These are phyloP conservation scores for Boloria selene DNA, from an alignment of 2,888 invertebrate species.

Conservation along the genomic window DNA sequence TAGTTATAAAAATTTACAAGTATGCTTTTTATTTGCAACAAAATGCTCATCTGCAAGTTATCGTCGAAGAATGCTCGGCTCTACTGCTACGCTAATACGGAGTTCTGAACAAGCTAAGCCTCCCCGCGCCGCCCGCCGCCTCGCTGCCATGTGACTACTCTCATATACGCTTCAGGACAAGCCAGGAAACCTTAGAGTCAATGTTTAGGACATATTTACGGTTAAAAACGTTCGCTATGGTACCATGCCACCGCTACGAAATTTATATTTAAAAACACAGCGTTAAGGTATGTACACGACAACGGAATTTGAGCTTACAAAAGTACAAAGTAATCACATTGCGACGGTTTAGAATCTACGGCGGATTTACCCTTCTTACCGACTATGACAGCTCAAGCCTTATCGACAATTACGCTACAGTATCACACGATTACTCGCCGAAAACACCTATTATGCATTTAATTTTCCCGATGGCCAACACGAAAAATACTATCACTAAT, in stretches of 20 bases:
- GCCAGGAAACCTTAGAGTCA: not conserved
- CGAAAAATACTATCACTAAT: slow-evolving; percentile 68
- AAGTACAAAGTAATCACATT: slow-evolving; percentile 80
- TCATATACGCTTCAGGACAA: slow-evolving; percentile 4
- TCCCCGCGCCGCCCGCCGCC: not conserved
- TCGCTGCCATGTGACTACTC: slow-evolving; percentile 46
- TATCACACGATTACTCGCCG: slow-evolving; percentile 77
- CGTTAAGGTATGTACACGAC: slow-evolving; percentile 76
- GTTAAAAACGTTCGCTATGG: not conserved
- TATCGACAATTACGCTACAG: slow-evolving; percentile 74
- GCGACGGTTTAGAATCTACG: slow-evolving; percentile 76
- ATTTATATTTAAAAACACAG: slow-evolving; percentile 56
- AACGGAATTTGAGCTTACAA: slow-evolving; percentile 80
- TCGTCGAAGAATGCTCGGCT: slow-evolving; percentile 63
- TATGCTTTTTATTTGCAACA: slow-evolving; percentile 69
- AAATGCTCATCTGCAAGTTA: slow-evolving; percentile 66
- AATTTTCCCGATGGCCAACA: slow-evolving; percentile 71
- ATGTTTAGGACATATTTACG: not conserved
- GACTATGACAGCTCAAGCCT: slow-evolving; percentile 78
- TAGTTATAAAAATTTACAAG: slow-evolving; percentile 80
- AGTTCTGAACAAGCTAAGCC: not conserved
- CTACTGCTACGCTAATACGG: slow-evolving; percentile 2
- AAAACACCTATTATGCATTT: slow-evolving; percentile 74
- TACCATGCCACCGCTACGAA: not conserved
- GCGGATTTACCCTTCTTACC: slow-evolving; percentile 77